Conservation (phyloP, 1,140 invertebrate species). For the Heliconius nattereri region DNA sequence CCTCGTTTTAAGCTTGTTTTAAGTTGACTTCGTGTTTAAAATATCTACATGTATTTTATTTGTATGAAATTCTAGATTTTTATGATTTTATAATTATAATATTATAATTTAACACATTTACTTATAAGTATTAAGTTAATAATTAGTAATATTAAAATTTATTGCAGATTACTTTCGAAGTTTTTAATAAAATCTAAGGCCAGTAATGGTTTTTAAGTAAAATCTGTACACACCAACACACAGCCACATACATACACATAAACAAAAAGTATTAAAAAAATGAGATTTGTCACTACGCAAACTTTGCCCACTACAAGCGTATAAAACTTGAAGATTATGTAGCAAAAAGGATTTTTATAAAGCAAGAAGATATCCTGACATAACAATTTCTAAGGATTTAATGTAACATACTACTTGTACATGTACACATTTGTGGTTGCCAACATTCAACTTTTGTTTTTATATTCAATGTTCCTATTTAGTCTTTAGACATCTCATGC, state of each 20-base stretch:
- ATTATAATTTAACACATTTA: no score
- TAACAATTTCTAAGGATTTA: slow-evolving; percentile 12
- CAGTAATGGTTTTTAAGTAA: no score
- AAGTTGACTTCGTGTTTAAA: neutral
- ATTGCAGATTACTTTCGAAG: no score
- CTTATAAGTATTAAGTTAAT: no score
- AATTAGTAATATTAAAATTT: no score
- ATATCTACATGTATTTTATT: neutral
- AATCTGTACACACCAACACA: no score
- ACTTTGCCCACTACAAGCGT: no score
- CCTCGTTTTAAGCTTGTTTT: neutral
- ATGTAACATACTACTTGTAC: slow-evolving; percentile 4
- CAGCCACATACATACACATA: no score
- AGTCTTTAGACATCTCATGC: slow-evolving; percentile 6
- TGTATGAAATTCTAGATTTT: neutral
- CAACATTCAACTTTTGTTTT: slow-evolving; percentile 14
- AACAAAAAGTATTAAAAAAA: no score
- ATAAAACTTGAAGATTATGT: neutral
- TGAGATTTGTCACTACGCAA: no score
- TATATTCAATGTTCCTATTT: slow-evolving; percentile 11
- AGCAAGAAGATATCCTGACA: neutral
- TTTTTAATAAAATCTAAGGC: neutral
- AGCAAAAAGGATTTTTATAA: neutral
- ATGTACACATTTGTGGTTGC: slow-evolving; percentile 2
- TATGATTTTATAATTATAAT: neutral